Evolutionary conservation across 2,113 vertebrate genomes (phyloP).

Genomic region (Planiliza haematocheilus): DNA sequence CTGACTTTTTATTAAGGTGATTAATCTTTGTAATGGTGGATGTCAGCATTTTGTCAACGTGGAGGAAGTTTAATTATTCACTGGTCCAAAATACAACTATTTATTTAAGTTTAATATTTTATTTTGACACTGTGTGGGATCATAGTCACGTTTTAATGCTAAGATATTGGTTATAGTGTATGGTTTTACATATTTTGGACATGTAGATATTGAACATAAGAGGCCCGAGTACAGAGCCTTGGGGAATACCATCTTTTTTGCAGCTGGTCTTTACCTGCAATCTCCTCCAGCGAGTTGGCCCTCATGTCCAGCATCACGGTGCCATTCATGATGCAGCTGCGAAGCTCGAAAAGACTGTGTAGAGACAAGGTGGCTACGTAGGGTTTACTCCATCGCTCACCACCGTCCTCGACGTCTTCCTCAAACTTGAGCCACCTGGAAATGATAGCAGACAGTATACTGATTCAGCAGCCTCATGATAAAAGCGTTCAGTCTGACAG

Average conservation of each 20-base stretch:
- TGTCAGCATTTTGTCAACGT: too few relatives aligned
- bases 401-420: slow-evolving; percentile 98
- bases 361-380: slow-evolving; percentile 97
- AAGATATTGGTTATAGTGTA: too few relatives aligned
- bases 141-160: background rate
- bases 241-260: background rate
- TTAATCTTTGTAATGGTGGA: too few relatives aligned
- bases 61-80: too few relatives aligned
- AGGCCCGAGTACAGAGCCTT: background rate
- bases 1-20: too few relatives aligned
- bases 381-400: slow-evolving; percentile 98
- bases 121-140: too few relatives aligned
- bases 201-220: slow-evolving; percentile 4
- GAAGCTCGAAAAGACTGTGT: slow-evolving; percentile 96
- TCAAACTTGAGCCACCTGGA: slow-evolving; percentile 98
- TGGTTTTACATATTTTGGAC: background rate
- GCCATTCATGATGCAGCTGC: slow-evolving; percentile 97
- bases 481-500: background rate
- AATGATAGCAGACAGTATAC: background rate
- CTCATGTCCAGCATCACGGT: slow-evolving; percentile 98
- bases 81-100: too few relatives aligned
- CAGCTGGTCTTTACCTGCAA: slow-evolving; percentile 86
- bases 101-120: too few relatives aligned
- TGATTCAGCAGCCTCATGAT: background rate
- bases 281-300: slow-evolving; percentile 96